Percentiles rank a stretch among this genome's conserved stretches.
Evolutionary conservation across 1,140 invertebrate genomes (phyloP).

Genomic region (Drosophila funebris): DNA sequence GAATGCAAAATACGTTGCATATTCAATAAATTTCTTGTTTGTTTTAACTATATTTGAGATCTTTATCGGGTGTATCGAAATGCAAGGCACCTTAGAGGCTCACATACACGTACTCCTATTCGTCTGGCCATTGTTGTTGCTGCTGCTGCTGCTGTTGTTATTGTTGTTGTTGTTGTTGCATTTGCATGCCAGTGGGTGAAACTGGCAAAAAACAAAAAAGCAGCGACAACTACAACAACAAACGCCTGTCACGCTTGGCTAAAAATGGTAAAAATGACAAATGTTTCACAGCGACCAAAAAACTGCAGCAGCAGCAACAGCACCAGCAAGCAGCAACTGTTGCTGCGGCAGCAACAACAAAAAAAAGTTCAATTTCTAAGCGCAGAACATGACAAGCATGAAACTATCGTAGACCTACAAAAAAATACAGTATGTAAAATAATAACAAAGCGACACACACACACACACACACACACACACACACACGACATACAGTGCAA

Average conservation of each 20-base stretch:
- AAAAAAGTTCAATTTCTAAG: constrained; percentile 78
- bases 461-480: constrained; percentile 10
- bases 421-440: constrained; percentile 75
- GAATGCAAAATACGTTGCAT: constrained; percentile 77
- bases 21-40: constrained; percentile 82
- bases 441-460: constrained; percentile 68
- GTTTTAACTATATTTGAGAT: constrained; percentile 81
- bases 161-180: constrained; percentile 45
- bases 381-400: constrained; percentile 77
- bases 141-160: constrained; percentile 4
- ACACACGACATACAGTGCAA: constrained; percentile 16
- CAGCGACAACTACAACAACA: constrained; percentile 51
- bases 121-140: constrained; percentile 42
- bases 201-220: constrained; percentile 36
- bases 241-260: constrained; percentile 79
- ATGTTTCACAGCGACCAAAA: constrained; percentile 78
- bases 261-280: constrained; percentile 82
- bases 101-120: constrained; percentile 47
- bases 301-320: constrained; percentile 52
- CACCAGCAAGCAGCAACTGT: neutral
- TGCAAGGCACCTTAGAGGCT: constrained; percentile 46
- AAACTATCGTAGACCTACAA: constrained; percentile 61
- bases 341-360: constrained; percentile 24
- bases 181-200: constrained; percentile 78
- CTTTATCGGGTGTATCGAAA: constrained; percentile 73